Percentiles rank a stretch among this genome's conserved stretches.
Conservation (phyloP, 2,888 invertebrate species). For the Scaptomyza reducta region DNA sequence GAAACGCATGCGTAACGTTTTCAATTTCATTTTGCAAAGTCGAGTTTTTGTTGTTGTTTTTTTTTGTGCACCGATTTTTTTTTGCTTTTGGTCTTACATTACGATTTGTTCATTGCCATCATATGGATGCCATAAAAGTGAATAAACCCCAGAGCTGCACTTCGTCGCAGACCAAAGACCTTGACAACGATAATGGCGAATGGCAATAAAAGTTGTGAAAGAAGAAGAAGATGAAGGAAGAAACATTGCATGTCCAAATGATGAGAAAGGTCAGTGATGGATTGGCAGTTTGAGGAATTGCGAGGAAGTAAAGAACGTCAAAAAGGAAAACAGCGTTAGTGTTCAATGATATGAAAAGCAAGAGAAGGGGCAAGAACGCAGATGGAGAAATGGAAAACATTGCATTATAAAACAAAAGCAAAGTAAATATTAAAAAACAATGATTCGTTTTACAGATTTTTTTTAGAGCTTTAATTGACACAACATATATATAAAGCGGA, state of each 20-base stretch:
- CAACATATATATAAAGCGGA: not conserved
- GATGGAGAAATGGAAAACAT: not conserved
- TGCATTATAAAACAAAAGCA: not conserved
- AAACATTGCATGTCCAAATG: not conserved
- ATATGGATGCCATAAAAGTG: constrained; percentile 62
- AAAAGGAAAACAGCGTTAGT: too few relatives aligned
- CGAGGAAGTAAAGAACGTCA: not conserved
- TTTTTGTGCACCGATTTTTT: constrained; percentile 2
- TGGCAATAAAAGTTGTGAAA: constrained; percentile 13
- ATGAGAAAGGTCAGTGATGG: constrained; percentile 33
- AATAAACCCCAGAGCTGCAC: constrained; percentile 37
- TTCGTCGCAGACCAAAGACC: constrained; percentile 60
- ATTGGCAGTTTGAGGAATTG: constrained; percentile 3
- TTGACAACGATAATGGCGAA: constrained; percentile 42
- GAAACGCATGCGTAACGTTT: constrained; percentile 75
- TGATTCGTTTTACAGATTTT: not conserved
- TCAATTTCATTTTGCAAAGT: constrained; percentile 70
- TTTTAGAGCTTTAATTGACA: not conserved
- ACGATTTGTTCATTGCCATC: constrained; percentile 21
- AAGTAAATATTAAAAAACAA: too few relatives aligned
- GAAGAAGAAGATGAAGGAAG: not conserved
- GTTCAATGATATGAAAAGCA: not conserved
- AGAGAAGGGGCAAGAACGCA: not conserved
- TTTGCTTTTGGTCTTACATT: constrained; percentile 9
- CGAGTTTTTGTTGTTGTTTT: not conserved